These are phyloP conservation scores for Poeciliopsis gracilis DNA, from an alignment of 2,797 vertebrate genomes.

Conservation along the genomic window DNA sequence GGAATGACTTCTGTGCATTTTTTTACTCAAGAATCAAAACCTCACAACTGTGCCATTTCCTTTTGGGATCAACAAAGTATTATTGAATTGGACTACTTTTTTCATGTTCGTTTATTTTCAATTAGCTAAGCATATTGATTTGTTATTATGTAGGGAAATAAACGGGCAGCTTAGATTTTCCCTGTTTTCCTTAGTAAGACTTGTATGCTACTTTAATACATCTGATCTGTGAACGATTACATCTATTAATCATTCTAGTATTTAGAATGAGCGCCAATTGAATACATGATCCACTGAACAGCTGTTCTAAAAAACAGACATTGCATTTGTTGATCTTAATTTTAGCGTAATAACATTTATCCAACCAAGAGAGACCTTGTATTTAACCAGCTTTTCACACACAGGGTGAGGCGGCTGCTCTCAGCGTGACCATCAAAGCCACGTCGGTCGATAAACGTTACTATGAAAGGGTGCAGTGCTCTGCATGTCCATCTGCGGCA, in stretches of 20 bases:
- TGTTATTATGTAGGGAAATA: neutral
- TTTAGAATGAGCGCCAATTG: neutral
- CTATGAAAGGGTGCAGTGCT: slow-evolving; percentile 27
- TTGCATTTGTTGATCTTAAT: neutral
- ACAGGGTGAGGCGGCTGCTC: slow-evolving; percentile 9
- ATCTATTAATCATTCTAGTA: no score
- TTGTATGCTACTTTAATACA: neutral
- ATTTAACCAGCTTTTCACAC: slow-evolving; percentile 7
- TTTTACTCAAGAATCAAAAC: neutral
- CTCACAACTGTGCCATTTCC: neutral
- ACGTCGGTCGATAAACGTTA: slow-evolving; percentile 30
- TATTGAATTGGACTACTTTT: no score
- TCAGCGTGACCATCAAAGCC: slow-evolving; percentile 20
- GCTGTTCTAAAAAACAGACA: neutral
- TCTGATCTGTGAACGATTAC: neutral
- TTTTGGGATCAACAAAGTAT: no score
- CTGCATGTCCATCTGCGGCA: slow-evolving; percentile 20
- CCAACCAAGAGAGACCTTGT: neutral
- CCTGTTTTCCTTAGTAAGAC: neutral
- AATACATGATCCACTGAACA: neutral
- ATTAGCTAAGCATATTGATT: neutral
- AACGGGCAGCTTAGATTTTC: neutral
- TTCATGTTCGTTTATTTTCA: neutral
- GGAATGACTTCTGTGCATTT: no score
- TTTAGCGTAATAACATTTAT: no score